These are phyloP conservation scores for Euglossa dilemma DNA, from an alignment of 1,140 invertebrate genomes.

Conservation along the genomic window DNA sequence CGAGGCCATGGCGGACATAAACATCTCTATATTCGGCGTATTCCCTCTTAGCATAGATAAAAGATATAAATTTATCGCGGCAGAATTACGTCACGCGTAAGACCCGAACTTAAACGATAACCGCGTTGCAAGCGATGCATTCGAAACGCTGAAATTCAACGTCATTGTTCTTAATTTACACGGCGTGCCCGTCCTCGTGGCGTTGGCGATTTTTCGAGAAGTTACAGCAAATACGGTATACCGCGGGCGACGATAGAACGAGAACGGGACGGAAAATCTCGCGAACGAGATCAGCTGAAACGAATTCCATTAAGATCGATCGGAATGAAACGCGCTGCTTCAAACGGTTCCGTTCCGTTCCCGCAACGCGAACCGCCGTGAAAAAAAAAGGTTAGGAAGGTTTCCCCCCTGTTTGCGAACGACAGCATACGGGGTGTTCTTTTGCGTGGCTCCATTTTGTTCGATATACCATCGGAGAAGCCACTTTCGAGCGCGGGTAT, in stretches of 20 bases:
- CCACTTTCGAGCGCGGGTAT: conserved; percentile 15
- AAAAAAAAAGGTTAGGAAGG: conserved; percentile 22
- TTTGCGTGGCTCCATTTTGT: conserved; percentile 26
- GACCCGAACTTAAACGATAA: conserved; percentile 31
- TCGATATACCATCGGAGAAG: conserved; percentile 5
- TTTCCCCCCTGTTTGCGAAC: neutral
- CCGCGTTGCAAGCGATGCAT: neutral
- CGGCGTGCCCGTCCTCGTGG: neutral
- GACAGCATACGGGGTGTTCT: neutral
- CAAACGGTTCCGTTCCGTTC: neutral
- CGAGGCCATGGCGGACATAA: conserved; percentile 1
- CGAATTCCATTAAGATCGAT: conserved; percentile 33
- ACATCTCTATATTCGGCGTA: conserved; percentile 28
- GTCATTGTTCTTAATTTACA: neutral
- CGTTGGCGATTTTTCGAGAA: neutral
- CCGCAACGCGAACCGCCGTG: neutral
- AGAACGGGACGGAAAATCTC: neutral
- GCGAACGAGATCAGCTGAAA: conserved; percentile 12
- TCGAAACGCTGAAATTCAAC: neutral
- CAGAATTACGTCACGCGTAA: conserved; percentile 28
- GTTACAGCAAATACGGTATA: neutral
- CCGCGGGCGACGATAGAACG: no score
- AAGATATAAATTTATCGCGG: conserved; percentile 36
- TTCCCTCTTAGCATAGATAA: conserved; percentile 41
- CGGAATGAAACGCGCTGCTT: neutral